Evolutionary conservation across 2,113 vertebrate species (phyloP), one percentile per base, ranked within the genome.

Genomic region (Piliocolobus tephrosceles): DNA sequence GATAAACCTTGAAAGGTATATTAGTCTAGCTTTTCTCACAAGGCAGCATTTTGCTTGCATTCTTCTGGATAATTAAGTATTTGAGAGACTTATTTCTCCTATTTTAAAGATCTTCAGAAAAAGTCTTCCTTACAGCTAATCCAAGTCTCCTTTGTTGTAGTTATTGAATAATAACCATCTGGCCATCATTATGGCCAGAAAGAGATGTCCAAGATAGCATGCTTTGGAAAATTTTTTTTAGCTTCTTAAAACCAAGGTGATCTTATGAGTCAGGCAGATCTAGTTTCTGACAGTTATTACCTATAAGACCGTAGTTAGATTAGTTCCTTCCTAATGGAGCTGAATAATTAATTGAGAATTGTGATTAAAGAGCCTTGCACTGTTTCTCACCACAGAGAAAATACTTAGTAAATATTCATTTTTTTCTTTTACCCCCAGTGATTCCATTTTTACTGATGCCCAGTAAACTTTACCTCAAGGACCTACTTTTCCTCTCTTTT

Each of bases 281-380:
- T 94, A 64, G 13, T 22, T 73, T 96, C 93, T 96, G 88, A 82
- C 25, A 92, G 12, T 92, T 78, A 88, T 58, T 94, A 76, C 43
- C n/a, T 93, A 52, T 94, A 79, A 47, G 35, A 76, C 38, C 30
- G 90, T 95, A 57, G 43, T n/a, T n/a, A 91, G 80, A 91, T 64
- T 66, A 95, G 57, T 79, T 92, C 43, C 66, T 92, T 83, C 40
- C n/a, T 95, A 87, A 64, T 88, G 86, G 17, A 14, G 12, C 88
- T 92, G 57, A 94, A 85, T 25, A 96, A 85, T 92, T 97, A 82
- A 93, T 94, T 97, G 94, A 96, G 72, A 96, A 82, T 81, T 94
- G 57, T 88, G 22, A 80, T 92, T 91, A 90, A 82, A 95, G 82
- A 45, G 27, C 23, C 25, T 92, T 88, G 20, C 0, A 58, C 30